Conservation (phyloP, 1,140 invertebrate species). For the Cyclina sinensis region DNA sequence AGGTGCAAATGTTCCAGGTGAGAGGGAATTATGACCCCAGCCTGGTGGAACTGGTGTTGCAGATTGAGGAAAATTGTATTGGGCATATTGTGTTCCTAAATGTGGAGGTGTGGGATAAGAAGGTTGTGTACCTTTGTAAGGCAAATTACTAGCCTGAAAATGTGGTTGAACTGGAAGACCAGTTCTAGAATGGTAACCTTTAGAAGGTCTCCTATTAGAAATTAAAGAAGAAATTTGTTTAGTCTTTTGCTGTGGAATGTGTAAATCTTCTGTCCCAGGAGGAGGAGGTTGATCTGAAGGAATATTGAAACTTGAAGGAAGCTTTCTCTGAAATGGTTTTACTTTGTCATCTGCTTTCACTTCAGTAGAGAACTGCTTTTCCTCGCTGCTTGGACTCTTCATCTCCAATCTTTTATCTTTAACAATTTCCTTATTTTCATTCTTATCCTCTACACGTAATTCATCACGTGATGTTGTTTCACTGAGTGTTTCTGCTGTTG, state of each 20-base stretch:
- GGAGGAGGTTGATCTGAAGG: not conserved
- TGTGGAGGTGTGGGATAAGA: not conserved
- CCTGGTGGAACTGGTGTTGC: not conserved
- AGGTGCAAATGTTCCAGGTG: not conserved
- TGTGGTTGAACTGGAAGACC: too few species aligned
- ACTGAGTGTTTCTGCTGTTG: too few species aligned
- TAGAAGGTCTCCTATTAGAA: not conserved
- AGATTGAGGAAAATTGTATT: not conserved
- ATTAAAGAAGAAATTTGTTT: not conserved
- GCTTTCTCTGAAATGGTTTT: too few species aligned
- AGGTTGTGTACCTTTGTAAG: not conserved
- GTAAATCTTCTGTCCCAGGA: slow-evolving; percentile 37
- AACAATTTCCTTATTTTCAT: too few species aligned
- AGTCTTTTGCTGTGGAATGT: not conserved
- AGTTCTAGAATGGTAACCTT: not conserved
- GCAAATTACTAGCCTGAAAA: too few species aligned
- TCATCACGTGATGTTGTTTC: too few species aligned
- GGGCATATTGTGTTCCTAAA: not conserved
- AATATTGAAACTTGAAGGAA: not conserved
- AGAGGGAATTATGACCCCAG: not conserved
- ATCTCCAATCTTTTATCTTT: too few species aligned
- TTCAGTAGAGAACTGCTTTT: too few species aligned
- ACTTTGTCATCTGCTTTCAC: too few species aligned
- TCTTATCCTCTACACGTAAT: too few species aligned
- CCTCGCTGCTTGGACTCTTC: too few species aligned